Percentiles rank a stretch among this genome's conserved stretches.
phyloP scores from a whole-genome alignment of 2,113 vertebrate species.

The Cyanocitta stelleri region DNA sequence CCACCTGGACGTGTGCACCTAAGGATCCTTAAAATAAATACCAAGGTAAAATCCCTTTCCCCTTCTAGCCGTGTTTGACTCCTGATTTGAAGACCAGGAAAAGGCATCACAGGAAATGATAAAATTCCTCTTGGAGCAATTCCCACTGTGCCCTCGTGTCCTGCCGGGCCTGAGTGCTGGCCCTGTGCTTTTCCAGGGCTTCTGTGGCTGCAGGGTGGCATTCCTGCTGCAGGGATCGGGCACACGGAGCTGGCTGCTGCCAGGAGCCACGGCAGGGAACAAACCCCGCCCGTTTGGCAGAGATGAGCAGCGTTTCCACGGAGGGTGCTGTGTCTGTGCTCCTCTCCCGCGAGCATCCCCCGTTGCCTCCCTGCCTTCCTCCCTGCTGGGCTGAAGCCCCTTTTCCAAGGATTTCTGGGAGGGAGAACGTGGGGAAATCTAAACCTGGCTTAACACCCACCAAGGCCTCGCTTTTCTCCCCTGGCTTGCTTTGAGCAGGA shows the following conservation, averaged over 20 bases:
- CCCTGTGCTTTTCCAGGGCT: background rate
- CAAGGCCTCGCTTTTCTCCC: background rate
- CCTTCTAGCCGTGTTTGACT: no score
- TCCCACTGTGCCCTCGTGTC: background rate
- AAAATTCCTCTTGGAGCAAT: background rate
- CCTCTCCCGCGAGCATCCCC: background rate
- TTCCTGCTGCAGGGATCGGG: background rate
- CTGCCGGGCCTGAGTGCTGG: background rate
- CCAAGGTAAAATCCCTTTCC: no score
- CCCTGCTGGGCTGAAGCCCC: background rate
- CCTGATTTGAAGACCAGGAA: no score
- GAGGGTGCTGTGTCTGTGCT: background rate
- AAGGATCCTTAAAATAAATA: no score
- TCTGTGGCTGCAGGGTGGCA: background rate
- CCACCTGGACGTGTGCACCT: no score
- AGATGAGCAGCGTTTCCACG: background rate
- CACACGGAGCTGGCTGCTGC: background rate
- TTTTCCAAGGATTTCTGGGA: background rate
- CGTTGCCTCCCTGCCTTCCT: background rate
- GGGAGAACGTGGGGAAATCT: no score
- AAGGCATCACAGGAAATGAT: background rate
- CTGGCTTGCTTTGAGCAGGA: background rate
- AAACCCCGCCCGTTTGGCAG: fast-evolving
- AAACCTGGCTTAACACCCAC: background rate
- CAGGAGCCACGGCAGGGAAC: background rate